Conservation (phyloP, 1,140 invertebrate genomes). For the Polyergus mexicanus region DNA sequence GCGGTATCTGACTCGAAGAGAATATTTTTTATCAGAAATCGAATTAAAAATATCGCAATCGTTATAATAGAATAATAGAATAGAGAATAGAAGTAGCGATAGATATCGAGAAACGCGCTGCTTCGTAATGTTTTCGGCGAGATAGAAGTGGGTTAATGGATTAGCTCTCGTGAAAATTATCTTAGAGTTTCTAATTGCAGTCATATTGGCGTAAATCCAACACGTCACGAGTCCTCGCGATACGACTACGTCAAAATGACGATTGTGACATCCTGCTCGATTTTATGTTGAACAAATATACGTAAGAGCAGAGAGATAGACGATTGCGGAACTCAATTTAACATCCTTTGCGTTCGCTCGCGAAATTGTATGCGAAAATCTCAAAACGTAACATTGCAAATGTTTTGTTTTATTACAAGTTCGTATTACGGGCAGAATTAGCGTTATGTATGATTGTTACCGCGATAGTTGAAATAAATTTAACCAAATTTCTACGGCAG, state of each 20-base stretch:
- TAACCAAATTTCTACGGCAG: neutral
- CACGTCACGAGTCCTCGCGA: slow-evolving; percentile 20
- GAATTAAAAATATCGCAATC: neutral
- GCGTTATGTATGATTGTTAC: neutral
- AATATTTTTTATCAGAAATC: neutral
- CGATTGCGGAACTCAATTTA: neutral
- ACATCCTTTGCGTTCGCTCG: neutral
- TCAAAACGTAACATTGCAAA: neutral
- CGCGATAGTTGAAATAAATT: neutral
- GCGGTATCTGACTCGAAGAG: neutral
- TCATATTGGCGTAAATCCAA: slow-evolving; percentile 75
- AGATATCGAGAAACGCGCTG: slow-evolving; percentile 37
- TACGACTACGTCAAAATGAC: slow-evolving; percentile 44
- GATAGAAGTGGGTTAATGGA: slow-evolving; percentile 77
- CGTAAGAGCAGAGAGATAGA: neutral
- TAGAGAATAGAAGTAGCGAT: neutral
- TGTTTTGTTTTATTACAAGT: neutral
- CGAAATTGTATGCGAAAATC: neutral
- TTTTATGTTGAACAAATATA: slow-evolving; percentile 23
- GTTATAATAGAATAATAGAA: neutral
- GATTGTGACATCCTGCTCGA: neutral
- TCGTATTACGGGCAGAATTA: neutral
- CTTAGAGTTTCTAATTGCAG: slow-evolving; percentile 78
- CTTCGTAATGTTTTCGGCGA: slow-evolving; percentile 60
- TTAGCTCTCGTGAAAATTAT: slow-evolving; percentile 77